Evolutionary conservation across 1,140 invertebrate genomes (phyloP).

Genomic region (Mamestra configurata): DNA sequence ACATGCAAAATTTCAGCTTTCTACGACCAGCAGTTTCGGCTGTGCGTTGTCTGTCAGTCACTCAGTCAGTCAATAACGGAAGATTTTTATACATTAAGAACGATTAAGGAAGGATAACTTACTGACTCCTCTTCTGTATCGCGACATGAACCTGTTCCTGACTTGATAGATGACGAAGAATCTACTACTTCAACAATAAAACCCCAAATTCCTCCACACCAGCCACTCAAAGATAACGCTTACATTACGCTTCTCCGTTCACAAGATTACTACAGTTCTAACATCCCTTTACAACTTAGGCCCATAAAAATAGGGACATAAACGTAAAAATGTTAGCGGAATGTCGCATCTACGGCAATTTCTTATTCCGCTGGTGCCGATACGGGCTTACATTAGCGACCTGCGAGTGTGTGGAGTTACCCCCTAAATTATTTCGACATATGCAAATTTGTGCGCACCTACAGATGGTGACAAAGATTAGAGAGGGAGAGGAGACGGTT

Average conservation of each 20-base stretch:
- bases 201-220: not conserved
- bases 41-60: too few relatives aligned
- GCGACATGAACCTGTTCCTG: too few relatives aligned
- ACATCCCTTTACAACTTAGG: slow-evolving; percentile 43
- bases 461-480: slow-evolving; percentile 79
- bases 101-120: too few relatives aligned
- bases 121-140: too few relatives aligned
- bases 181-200: not conserved
- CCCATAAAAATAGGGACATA: slow-evolving; percentile 43
- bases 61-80: too few relatives aligned
- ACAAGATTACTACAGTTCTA: slow-evolving; percentile 35
- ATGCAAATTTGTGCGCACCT: slow-evolving; percentile 87
- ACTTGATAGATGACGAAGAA: too few relatives aligned
- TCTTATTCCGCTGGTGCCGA: slow-evolving; percentile 73
- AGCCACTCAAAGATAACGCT: not conserved
- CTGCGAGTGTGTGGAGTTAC: slow-evolving; percentile 70
- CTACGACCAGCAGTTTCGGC: too few relatives aligned
- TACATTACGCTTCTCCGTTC: not conserved
- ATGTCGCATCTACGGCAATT: slow-evolving; percentile 63
- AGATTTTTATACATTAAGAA: too few relatives aligned
- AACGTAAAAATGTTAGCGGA: slow-evolving; percentile 36
- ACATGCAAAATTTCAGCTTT: too few relatives aligned
- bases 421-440: slow-evolving; percentile 87
- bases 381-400: slow-evolving; percentile 76
- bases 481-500: slow-evolving; percentile 18